Conservation (phyloP, 1,140 invertebrate species). For the Drosophila bifasciata region DNA sequence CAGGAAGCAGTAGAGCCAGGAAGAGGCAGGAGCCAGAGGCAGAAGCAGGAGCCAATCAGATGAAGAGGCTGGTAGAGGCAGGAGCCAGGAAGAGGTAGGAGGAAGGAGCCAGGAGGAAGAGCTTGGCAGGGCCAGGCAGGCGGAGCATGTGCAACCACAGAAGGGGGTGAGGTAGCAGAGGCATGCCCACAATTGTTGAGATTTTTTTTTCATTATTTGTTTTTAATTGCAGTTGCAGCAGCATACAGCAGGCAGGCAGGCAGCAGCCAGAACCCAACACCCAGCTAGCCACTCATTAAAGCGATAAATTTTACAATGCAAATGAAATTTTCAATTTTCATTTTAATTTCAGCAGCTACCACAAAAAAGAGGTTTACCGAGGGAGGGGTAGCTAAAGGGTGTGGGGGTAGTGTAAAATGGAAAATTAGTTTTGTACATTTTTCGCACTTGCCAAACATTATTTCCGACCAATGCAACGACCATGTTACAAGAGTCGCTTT, state of each 20-base stretch:
- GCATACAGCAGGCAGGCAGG: not conserved
- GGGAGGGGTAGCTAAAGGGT: not conserved
- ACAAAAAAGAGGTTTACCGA: not conserved
- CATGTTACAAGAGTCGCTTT: too few species aligned
- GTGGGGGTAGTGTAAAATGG: slow-evolving; percentile 25
- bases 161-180: not conserved
- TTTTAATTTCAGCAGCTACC: slow-evolving; percentile 41
- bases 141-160: slow-evolving; percentile 10
- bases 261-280: too few species aligned
- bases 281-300: slow-evolving; percentile 49
- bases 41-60: too few species aligned
- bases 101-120: not conserved
- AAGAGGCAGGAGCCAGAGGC: too few species aligned
- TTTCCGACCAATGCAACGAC: not conserved
- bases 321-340: slow-evolving; percentile 53
- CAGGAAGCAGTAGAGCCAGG: too few species aligned
- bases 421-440: slow-evolving; percentile 67
- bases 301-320: slow-evolving; percentile 52
- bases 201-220: slow-evolving; percentile 15
- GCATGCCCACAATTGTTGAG: slow-evolving; percentile 28
- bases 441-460: slow-evolving; percentile 26
- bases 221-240: slow-evolving; percentile 60
- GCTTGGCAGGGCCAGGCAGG: not conserved
- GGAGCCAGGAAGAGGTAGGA: too few species aligned
- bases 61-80: too few species aligned